Percentiles rank a stretch among this genome's conserved stretches.
These are phyloP conservation scores for Drosophila pseudotakahashii DNA, from an alignment of 2,888 invertebrate species.

Conservation along the genomic window DNA sequence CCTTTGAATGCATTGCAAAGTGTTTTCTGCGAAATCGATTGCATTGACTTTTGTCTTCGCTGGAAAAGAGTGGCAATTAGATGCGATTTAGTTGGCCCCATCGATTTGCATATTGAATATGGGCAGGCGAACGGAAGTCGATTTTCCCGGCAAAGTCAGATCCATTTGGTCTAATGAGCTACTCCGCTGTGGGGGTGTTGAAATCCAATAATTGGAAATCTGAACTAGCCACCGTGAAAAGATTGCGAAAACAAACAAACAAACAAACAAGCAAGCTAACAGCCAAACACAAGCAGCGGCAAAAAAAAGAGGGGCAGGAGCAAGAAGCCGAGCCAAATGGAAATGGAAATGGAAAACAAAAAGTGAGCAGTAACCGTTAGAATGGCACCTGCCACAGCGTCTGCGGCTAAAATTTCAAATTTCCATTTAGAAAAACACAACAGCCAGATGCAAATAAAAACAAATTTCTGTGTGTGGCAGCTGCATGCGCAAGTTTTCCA, in stretches of 20 bases:
- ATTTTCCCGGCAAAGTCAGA: not conserved
- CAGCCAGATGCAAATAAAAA: slow-evolving; percentile 45
- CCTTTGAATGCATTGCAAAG: slow-evolving; percentile 43
- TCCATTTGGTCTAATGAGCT: slow-evolving; percentile 59
- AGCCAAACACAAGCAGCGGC: slow-evolving; percentile 3
- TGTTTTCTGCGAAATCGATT: slow-evolving; percentile 60
- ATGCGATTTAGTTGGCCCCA: slow-evolving; percentile 37
- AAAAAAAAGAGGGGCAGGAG: slow-evolving; percentile 2
- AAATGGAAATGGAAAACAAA: slow-evolving; percentile 25
- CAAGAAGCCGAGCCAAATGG: slow-evolving; percentile 19
- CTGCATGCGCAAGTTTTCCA: slow-evolving; percentile 47
- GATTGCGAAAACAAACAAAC: slow-evolving; percentile 33
- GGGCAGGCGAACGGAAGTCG: slow-evolving; percentile 21
- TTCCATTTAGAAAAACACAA: slow-evolving; percentile 43
- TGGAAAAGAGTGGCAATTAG: slow-evolving; percentile 58
- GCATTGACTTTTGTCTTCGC: slow-evolving; percentile 39
- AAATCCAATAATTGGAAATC: slow-evolving; percentile 58
- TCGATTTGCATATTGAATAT: slow-evolving; percentile 41
- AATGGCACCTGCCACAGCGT: slow-evolving; percentile 43
- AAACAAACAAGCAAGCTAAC: slow-evolving; percentile 11
- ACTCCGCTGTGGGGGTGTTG: slow-evolving; percentile 24
- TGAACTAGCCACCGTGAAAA: slow-evolving; percentile 44
- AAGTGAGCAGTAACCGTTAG: slow-evolving; percentile 34
- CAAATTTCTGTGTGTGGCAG: slow-evolving; percentile 40
- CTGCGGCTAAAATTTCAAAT: slow-evolving; percentile 53